Evolutionary conservation across 2,797 vertebrate species (phyloP).

Genomic region (Ambastaia sidthimunki): DNA sequence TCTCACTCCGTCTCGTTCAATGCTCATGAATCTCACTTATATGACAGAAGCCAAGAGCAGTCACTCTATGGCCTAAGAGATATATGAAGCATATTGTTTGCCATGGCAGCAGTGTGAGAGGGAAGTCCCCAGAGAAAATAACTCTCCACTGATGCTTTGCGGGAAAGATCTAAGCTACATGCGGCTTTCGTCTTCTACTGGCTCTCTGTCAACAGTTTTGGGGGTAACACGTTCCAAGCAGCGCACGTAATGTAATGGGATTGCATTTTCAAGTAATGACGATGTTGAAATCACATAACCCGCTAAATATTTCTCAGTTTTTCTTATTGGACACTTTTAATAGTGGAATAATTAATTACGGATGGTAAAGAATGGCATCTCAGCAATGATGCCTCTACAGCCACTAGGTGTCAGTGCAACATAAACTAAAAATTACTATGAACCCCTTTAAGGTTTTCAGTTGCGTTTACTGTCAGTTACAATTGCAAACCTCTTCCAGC

Average conservation of each 20-base stretch:
- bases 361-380: not conserved
- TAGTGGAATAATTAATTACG: too few relatives aligned
- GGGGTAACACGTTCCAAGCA: not conserved
- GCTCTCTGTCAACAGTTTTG: not conserved
- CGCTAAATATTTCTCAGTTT: not conserved
- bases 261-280: not conserved
- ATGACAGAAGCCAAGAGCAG: slow-evolving; percentile 36
- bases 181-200: slow-evolving; percentile 8
- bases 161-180: slow-evolving; percentile 41
- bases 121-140: slow-evolving; percentile 56
- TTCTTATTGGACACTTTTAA: too few relatives aligned
- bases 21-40: slow-evolving; percentile 33
- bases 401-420: not conserved
- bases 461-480: too few relatives aligned
- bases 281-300: not conserved
- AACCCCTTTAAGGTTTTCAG: too few relatives aligned
- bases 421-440: not conserved
- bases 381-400: not conserved
- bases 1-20: not conserved
- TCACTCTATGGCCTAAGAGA: slow-evolving; percentile 32
- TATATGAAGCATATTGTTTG: slow-evolving; percentile 45
- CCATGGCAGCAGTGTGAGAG: slow-evolving; percentile 47
- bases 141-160: slow-evolving; percentile 18
- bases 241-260: not conserved
- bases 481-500: too few relatives aligned